Base-by-base conservation (phyloP, 2,797 vertebrate species). In the Tragelaphus eurycerus region DNA sequence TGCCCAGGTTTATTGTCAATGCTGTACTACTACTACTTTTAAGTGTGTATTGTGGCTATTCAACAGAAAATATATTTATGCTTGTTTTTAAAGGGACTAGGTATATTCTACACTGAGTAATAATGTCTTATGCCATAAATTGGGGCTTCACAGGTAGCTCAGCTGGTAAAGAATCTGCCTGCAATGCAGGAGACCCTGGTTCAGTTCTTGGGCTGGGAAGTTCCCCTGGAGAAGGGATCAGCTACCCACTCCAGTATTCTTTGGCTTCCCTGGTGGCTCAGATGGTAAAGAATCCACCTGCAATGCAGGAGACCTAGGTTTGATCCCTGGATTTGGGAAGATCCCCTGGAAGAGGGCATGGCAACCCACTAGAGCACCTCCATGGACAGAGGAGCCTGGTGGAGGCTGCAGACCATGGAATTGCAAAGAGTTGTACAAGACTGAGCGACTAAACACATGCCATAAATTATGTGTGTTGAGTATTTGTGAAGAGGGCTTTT, bases 401-500 rank as follows among this genome's bases (percentile, higher is more conserved):
- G 19, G 19, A 19, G n/a, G 19, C n/a, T 71, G 34, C 4, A 71
- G 64, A 11, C 1, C n/a, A 67, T 34, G 64, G 19, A 17, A 10
- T 67, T 71, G n/a, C 64, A 38, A 34, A 71, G 64, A 38, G 64
- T 0, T 38, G 64, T 19, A 71, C 64, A 38, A 38, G 64, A 38
- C 64, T 38, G n/a, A 71, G 10, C 0, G 0, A 23, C 2, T 11
- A 71, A 38, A 19, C 19, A 38, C n/a, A 12, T 12, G 16, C 19
- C 64, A 71, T 71, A 38, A 38, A 71, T 38, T 38, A 12, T 71
- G 6, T 64, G 17, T 19, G 23, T 1, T 67, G 90, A 85, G 50
- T 13, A 79, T 67, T 76, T 94, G 55, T 82, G 29, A 94, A 91
- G 67, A 78, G 25, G 57, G 34, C n/a, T 67, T 76, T 93, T 67